Evolutionary conservation across 1,140 invertebrate genomes (phyloP).

Genomic region (Wiebesia pumilae): DNA sequence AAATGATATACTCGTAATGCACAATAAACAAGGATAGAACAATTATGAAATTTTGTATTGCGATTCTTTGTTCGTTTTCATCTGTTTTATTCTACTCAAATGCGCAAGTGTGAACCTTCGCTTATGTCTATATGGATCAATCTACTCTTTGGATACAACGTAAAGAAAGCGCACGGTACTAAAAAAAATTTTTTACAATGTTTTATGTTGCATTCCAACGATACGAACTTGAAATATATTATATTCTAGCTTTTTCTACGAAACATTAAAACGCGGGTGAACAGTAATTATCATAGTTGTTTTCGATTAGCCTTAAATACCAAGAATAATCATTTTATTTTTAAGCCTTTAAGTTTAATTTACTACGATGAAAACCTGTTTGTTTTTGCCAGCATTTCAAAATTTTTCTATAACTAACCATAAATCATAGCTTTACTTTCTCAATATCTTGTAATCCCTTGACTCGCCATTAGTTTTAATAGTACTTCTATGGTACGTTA

Average conservation of each 20-base stretch:
- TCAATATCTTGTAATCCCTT: slow-evolving; percentile 13
- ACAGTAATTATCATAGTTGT: not conserved
- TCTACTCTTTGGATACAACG: not conserved
- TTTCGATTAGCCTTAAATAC: slow-evolving; percentile 18
- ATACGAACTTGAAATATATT: not conserved
- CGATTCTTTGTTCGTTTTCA: too few relatives aligned
- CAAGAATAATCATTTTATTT: not conserved
- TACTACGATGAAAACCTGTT: slow-evolving; percentile 15
- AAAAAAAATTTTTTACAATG: slow-evolving; percentile 7
- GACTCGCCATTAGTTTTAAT: slow-evolving; percentile 6
- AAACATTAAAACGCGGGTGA: not conserved
- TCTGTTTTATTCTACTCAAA: not conserved
- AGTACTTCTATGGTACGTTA: not conserved
- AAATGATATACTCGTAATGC: too few relatives aligned
- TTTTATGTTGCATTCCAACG: slow-evolving; percentile 6
- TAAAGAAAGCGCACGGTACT: not conserved
- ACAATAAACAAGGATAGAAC: too few relatives aligned
- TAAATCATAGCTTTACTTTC: not conserved
- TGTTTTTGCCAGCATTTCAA: slow-evolving; percentile 11
- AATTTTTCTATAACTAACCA: not conserved
- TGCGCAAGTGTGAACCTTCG: not conserved
- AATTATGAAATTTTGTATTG: too few relatives aligned
- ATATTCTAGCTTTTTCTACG: not conserved
- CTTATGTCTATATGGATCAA: not conserved
- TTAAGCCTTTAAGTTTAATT: not conserved